phyloP scores from a whole-genome alignment of 2,113 vertebrate species.

The Platysternon megacephalum region DNA sequence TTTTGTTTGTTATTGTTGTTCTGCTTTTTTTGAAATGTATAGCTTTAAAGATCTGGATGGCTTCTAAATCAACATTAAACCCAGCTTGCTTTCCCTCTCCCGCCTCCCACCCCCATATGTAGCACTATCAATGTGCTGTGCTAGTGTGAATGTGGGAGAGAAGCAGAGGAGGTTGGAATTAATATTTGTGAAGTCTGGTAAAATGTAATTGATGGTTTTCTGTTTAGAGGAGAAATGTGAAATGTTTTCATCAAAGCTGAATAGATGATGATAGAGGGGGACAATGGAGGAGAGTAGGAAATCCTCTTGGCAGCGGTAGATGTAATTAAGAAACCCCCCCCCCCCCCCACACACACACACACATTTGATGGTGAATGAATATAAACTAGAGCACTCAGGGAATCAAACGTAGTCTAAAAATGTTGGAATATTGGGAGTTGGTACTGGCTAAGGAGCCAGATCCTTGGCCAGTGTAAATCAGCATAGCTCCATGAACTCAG shows the following conservation, averaged over 20 bases:
- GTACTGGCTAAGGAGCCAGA: rapidly evolving
- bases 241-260: background rate
- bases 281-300: background rate
- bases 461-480: background rate
- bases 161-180: background rate
- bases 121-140: background rate
- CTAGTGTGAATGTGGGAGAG: background rate
- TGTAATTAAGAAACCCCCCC: background rate
- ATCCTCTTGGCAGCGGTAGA: background rate
- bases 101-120: background rate
- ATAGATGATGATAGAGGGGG: background rate
- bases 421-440: background rate
- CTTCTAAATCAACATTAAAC: background rate
- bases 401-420: background rate
- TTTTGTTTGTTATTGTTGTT: background rate
- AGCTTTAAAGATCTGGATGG: background rate
- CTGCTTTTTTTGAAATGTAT: background rate
- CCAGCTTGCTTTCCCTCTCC: background rate
- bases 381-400: background rate
- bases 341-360: rapidly evolving
- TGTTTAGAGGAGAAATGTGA: background rate
- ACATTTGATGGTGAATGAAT: background rate
- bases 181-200: background rate
- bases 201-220: background rate
- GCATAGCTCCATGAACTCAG: background rate